A percentile compares a stretch with the other conserved stretches of the same genome.
Evolutionary conservation across 1,140 invertebrate genomes (phyloP).

Genomic region (Elymnias hypermnestra): DNA sequence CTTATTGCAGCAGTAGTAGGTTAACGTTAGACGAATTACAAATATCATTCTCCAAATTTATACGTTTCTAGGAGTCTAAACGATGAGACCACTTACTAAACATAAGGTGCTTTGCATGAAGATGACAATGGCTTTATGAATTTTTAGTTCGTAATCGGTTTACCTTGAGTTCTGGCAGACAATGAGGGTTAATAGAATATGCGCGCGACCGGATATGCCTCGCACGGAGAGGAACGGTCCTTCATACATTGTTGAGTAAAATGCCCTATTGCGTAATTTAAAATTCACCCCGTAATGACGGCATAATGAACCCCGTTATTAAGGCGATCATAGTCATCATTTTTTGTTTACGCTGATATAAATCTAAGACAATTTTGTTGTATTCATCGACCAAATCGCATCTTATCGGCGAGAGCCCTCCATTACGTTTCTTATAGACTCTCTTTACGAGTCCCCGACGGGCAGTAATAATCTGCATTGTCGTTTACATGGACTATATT

Average conservation of each 20-base stretch:
- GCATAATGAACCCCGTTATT: slow-evolving; percentile 45
- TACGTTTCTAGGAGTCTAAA: slow-evolving; percentile 13
- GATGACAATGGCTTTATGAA: slow-evolving; percentile 58
- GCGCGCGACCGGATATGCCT: slow-evolving; percentile 51
- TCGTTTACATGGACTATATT: slow-evolving; percentile 66
- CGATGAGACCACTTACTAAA: slow-evolving; percentile 37
- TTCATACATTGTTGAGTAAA: slow-evolving; percentile 64
- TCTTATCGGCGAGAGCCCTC: slow-evolving; percentile 40
- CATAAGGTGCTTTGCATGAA: slow-evolving; percentile 36
- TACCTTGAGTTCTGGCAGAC: slow-evolving; percentile 51
- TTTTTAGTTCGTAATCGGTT: slow-evolving; percentile 63
- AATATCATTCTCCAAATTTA: slow-evolving; percentile 16
- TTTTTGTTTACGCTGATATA: slow-evolving; percentile 19
- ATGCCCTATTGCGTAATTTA: slow-evolving; percentile 50
- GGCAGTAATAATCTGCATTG: slow-evolving; percentile 70
- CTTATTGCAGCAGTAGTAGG: too few relatives aligned
- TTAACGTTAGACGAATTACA: too few relatives aligned
- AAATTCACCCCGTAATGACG: slow-evolving; percentile 61
- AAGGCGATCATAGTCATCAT: slow-evolving; percentile 42
- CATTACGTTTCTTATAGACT: slow-evolving; percentile 54
- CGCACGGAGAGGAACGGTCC: slow-evolving; percentile 37
- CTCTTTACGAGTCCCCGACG: slow-evolving; percentile 59
- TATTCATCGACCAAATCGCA: slow-evolving; percentile 31
- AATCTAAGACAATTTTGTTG: slow-evolving; percentile 25
- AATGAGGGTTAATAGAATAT: slow-evolving; percentile 50